Conservation (phyloP, 2,113 vertebrate genomes). For the Microcebus lehilahytsara region DNA sequence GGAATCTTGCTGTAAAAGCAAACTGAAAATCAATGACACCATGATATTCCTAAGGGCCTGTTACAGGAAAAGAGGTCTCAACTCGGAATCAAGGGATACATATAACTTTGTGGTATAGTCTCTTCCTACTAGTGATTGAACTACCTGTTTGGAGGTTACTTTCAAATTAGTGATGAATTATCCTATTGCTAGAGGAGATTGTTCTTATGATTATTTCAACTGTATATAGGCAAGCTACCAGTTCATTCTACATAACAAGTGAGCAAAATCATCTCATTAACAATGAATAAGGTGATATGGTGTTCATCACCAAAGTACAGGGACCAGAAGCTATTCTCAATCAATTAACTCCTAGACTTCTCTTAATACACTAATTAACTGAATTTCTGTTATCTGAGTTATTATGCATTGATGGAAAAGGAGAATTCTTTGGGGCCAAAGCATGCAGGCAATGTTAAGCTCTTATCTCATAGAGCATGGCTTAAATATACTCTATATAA, state of each 20-base stretch:
- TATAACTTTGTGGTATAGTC: background rate
- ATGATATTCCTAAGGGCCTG: background rate
- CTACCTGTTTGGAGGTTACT: background rate
- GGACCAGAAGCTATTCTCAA: background rate
- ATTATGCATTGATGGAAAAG: background rate
- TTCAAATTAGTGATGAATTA: constrained; percentile 48
- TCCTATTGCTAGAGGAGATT: background rate
- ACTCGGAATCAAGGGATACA: background rate
- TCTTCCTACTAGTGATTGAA: background rate
- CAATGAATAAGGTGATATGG: background rate
- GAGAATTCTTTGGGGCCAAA: background rate
- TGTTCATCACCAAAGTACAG: background rate
- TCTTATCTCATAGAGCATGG: constrained; percentile 6
- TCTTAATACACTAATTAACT: background rate
- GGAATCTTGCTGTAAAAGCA: constrained; percentile 35
- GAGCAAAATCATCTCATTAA: background rate
- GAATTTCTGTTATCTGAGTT: background rate
- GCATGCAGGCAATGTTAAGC: background rate
- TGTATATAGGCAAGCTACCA: background rate
- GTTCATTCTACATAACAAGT: background rate
- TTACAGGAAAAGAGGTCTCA: constrained; percentile 2
- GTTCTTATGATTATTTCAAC: background rate
- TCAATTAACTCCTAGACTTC: background rate
- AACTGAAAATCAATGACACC: constrained; percentile 25
- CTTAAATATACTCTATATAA: constrained; percentile 57